phyloP scores from a whole-genome alignment of 1,140 invertebrate genomes.

The Ceratina calcarata region DNA sequence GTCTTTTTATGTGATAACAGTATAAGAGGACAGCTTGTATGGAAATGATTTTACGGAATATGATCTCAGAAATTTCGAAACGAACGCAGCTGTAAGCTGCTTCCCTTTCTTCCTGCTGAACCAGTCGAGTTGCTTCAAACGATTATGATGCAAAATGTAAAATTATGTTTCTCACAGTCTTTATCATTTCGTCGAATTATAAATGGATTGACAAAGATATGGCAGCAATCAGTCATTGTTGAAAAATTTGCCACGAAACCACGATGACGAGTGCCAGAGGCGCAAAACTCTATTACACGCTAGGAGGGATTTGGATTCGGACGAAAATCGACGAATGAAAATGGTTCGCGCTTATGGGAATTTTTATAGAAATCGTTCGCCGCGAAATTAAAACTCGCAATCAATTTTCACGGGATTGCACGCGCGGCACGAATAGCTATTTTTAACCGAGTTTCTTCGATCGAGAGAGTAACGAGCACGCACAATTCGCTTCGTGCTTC shows the following conservation, averaged over 20 bases:
- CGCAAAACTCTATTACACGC: neutral
- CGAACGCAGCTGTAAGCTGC: too few species aligned
- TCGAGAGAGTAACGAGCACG: conserved; percentile 16
- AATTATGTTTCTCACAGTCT: too few species aligned
- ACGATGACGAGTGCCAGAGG: neutral
- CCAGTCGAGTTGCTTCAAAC: too few species aligned
- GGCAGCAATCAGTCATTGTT: too few species aligned
- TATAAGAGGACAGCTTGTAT: too few species aligned
- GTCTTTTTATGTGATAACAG: too few species aligned
- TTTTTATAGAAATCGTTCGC: neutral
- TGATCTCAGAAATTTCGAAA: too few species aligned
- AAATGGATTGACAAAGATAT: too few species aligned
- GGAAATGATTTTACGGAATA: too few species aligned
- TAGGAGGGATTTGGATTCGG: neutral
- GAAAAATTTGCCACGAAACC: neutral
- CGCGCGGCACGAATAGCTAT: neutral
- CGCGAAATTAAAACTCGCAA: neutral
- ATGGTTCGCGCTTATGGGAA: neutral
- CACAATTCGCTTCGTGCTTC: neutral
- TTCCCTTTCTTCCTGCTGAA: too few species aligned
- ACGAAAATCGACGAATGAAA: neutral
- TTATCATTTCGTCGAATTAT: too few species aligned
- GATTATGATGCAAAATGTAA: too few species aligned
- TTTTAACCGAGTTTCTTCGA: conserved; percentile 18
- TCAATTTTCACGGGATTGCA: neutral